These are phyloP conservation scores for Coregonus ussuriensis DNA, from an alignment of 2,797 vertebrate genomes.

Conservation along the genomic window DNA sequence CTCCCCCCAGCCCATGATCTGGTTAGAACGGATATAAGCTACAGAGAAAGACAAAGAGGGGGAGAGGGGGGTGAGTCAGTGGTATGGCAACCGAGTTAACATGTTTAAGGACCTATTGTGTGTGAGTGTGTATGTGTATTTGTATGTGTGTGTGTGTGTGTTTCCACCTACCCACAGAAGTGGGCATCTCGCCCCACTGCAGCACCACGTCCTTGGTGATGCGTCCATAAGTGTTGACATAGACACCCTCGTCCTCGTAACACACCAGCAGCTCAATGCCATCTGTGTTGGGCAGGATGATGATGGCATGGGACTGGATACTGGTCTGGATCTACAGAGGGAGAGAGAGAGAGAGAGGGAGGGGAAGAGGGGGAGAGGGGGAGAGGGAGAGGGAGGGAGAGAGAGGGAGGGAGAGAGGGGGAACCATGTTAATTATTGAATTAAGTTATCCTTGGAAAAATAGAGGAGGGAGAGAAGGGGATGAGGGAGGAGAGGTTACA, in stretches of 20 bases:
- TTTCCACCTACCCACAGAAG: constrained; percentile 88
- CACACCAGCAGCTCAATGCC: constrained; percentile 90
- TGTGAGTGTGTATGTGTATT: too few relatives aligned
- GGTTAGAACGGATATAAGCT: constrained; percentile 91
- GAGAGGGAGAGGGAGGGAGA: constrained; percentile 13
- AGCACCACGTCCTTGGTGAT: constrained; percentile 93
- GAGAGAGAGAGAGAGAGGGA: constrained; percentile 13
- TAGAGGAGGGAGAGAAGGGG: not conserved
- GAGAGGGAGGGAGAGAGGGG: not conserved
- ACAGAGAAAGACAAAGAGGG: not conserved
- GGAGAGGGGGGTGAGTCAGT: not conserved
- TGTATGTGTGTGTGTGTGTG: not conserved
- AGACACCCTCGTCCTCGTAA: constrained; percentile 90
- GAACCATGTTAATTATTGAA: not conserved
- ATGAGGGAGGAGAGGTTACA: not conserved
- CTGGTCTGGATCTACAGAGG: constrained; percentile 82
- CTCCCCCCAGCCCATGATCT: constrained; percentile 94
- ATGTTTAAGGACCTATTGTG: not conserved
- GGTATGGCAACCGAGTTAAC: not conserved
- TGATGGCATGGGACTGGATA: constrained; percentile 89
- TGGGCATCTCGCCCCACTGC: constrained; percentile 99
- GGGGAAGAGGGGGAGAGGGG: not conserved
- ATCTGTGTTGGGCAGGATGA: constrained; percentile 89
- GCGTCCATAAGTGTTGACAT: constrained; percentile 88
- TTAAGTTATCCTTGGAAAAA: not conserved